Percentiles rank a stretch among this genome's conserved stretches.
These are phyloP conservation scores for Mastigias papua DNA, from an alignment of 30 jellyfish, hydroid and myxozoan genomes.

Conservation along the genomic window DNA sequence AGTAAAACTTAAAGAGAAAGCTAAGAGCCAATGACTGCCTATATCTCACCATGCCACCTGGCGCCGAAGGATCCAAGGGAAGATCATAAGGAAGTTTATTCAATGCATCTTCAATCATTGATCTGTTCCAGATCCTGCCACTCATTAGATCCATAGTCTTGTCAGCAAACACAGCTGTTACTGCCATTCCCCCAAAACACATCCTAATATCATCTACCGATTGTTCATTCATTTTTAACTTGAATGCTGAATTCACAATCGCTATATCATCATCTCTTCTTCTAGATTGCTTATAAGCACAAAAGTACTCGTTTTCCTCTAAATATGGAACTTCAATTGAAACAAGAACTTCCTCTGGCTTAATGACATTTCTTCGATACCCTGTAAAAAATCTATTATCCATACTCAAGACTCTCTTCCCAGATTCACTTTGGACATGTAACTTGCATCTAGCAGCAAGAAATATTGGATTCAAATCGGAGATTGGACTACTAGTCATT, in stretches of 20 bases:
- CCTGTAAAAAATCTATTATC: slow-evolving; percentile 46
- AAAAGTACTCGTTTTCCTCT: slow-evolving; percentile 28
- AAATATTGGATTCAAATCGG: too few species aligned
- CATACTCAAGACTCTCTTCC: slow-evolving; percentile 6
- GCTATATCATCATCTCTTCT: slow-evolving; percentile 63
- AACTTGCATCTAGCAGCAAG: too few species aligned
- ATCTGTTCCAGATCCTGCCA: slow-evolving; percentile 28
- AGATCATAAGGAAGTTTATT: slow-evolving; percentile 6
- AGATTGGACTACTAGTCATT: too few species aligned
- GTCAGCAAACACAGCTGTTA: slow-evolving; percentile 41
- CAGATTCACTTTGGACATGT: slow-evolving; percentile 9
- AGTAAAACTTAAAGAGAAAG: slow-evolving; percentile 44
- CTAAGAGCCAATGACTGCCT: slow-evolving; percentile 50
- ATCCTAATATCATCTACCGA: slow-evolving; percentile 19
- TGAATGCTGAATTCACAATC: slow-evolving; percentile 41
- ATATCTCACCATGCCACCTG: slow-evolving; percentile 59
- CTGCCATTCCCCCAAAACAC: slow-evolving; percentile 56
- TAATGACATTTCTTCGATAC: slow-evolving; percentile 23
- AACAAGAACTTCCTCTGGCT: slow-evolving; percentile 41
- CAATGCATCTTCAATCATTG: slow-evolving; percentile 37
- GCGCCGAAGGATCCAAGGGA: slow-evolving; percentile 31
- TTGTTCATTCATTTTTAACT: slow-evolving; percentile 12
- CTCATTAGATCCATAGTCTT: slow-evolving; percentile 22
- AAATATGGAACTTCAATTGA: slow-evolving; percentile 44
- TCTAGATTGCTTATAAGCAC: slow-evolving; percentile 31